phyloP scores from a whole-genome alignment of 1,140 invertebrate genomes.

The Agrilus planipennis region DNA sequence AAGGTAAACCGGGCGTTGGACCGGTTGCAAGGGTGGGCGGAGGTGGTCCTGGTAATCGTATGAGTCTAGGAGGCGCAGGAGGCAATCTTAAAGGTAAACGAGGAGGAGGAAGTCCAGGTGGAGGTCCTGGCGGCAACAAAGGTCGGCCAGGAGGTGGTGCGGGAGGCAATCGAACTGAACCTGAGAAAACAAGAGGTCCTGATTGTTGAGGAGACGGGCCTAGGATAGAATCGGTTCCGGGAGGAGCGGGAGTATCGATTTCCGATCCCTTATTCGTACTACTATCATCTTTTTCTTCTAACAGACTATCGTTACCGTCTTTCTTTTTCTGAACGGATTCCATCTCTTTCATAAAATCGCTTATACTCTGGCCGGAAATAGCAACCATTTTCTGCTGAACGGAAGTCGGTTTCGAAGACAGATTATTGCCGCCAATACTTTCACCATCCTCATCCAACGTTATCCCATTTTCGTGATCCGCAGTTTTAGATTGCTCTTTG shows the following conservation, averaged over 20 bases:
- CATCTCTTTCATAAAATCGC: slow-evolving; percentile 85
- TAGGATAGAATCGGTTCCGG: slow-evolving; percentile 27
- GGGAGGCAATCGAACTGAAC: slow-evolving; percentile 42
- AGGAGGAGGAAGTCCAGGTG: slow-evolving; percentile 49
- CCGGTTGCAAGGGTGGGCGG: slow-evolving; percentile 25
- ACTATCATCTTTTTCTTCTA: slow-evolving; percentile 46
- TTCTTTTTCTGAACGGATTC: slow-evolving; percentile 69
- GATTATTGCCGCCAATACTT: slow-evolving; percentile 9
- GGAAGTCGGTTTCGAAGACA: slow-evolving; percentile 54
- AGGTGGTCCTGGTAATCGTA: slow-evolving; percentile 43
- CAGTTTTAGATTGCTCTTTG: neutral
- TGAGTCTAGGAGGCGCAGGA: slow-evolving; percentile 40
- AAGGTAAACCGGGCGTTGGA: slow-evolving; percentile 10
- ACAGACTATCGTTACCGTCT: slow-evolving; percentile 51
- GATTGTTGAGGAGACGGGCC: slow-evolving; percentile 42
- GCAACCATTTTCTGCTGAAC: slow-evolving; percentile 75
- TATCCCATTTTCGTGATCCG: slow-evolving; percentile 26
- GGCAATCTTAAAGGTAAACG: slow-evolving; percentile 37
- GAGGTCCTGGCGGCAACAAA: slow-evolving; percentile 50
- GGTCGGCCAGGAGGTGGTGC: slow-evolving; percentile 52
- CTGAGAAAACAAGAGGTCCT: slow-evolving; percentile 41
- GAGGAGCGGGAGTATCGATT: slow-evolving; percentile 21
- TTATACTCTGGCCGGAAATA: slow-evolving; percentile 80
- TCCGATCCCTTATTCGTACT: neutral
- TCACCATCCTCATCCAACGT: slow-evolving; percentile 26